A percentile compares a stretch with the other conserved stretches of the same genome.
Evolutionary conservation across 2,888 invertebrate genomes (phyloP).

Genomic region (Caenorhabditis angaria): DNA sequence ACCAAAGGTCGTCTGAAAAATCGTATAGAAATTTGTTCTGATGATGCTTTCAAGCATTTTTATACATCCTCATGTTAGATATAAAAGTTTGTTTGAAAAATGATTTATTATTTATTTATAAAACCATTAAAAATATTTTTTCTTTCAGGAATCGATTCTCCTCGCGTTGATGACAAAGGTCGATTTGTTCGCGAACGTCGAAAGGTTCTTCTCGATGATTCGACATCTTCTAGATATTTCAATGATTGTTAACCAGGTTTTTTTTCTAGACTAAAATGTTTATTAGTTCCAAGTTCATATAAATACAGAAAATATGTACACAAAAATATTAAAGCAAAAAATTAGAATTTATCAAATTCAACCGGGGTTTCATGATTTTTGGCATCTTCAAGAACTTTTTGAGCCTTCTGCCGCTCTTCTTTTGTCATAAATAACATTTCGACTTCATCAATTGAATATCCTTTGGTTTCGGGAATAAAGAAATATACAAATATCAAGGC

Average conservation of each 20-base stretch:
- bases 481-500: constrained; percentile 75
- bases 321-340: constrained; percentile 21
- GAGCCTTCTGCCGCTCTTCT: constrained; percentile 49
- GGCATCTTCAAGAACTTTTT: constrained; percentile 33
- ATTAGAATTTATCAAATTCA: constrained; percentile 29
- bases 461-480: constrained; percentile 76
- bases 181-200: constrained; percentile 64
- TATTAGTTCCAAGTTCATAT: constrained; percentile 9
- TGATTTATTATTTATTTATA: neutral
- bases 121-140: neutral
- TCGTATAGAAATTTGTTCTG: too few relatives aligned
- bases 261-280: constrained; percentile 14
- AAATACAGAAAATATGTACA: constrained; percentile 8
- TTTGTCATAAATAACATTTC: constrained; percentile 68
- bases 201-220: constrained; percentile 70
- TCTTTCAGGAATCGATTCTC: constrained; percentile 56
- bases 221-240: constrained; percentile 63
- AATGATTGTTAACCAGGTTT: constrained; percentile 58
- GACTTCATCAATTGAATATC: constrained; percentile 75
- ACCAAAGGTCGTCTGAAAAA: too few relatives aligned
- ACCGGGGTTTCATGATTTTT: constrained; percentile 24
- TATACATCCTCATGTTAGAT: too few relatives aligned
- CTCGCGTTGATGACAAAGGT: constrained; percentile 67
- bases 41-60: too few relatives aligned
- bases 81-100: neutral